A percentile compares a stretch with the other conserved stretches of the same genome.
These are phyloP conservation scores for Noturus placidus DNA, from an alignment of 2,113 vertebrate species.

Conservation along the genomic window DNA sequence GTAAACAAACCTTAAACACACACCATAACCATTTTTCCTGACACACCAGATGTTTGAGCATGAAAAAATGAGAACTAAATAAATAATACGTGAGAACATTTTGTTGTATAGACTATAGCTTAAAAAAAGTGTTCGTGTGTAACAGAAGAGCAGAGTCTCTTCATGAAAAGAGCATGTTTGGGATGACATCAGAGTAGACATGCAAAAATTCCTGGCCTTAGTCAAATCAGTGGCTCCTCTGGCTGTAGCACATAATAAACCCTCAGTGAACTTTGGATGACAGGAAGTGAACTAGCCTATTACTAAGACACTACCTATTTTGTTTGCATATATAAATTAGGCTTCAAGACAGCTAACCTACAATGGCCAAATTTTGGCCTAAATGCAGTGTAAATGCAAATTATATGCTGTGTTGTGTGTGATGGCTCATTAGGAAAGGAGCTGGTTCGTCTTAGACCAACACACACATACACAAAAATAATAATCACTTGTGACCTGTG, in stretches of 20 bases:
- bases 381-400: neutral
- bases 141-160: neutral
- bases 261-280: neutral
- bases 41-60: neutral
- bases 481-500: no score
- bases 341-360: no score
- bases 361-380: neutral
- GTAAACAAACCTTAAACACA: neutral
- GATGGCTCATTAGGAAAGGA: neutral
- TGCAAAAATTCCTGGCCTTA: conserved; percentile 15
- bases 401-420: neutral
- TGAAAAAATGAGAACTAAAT: neutral
- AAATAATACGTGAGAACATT: neutral
- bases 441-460: neutral
- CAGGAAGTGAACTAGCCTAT: conserved; percentile 17
- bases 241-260: conserved; percentile 48
- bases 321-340: neutral
- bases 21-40: neutral
- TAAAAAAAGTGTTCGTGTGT: neutral
- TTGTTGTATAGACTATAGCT: neutral
- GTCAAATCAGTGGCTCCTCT: conserved; percentile 8
- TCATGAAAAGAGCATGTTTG: neutral
- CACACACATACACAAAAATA: neutral
- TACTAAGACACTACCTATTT: neutral
- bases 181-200: neutral